Percentiles rank a stretch among this genome's conserved stretches.
Evolutionary conservation across 2,888 invertebrate species (phyloP).

Genomic region (Nineta flava): DNA sequence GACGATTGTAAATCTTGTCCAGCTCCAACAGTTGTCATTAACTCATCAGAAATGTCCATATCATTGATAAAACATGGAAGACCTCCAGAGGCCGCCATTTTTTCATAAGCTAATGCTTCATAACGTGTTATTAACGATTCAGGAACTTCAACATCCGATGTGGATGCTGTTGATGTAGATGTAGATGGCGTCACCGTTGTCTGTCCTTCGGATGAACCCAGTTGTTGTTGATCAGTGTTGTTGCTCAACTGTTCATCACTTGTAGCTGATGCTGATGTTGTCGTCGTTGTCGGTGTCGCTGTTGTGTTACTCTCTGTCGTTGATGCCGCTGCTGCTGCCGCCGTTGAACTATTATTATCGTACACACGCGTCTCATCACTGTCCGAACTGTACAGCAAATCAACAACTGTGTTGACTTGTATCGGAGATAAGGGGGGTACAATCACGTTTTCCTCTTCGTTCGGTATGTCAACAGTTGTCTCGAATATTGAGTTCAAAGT

Average conservation of each 20-base stretch:
- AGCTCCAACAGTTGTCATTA: constrained; percentile 12
- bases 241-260: constrained; percentile 10
- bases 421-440: constrained; percentile 5
- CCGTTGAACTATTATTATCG: not conserved
- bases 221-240: too few relatives aligned
- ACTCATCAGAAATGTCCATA: not conserved
- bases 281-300: not conserved
- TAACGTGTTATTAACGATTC: not conserved
- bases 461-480: not conserved
- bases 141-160: constrained; percentile 5
- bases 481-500: constrained; percentile 15
- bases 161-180: constrained; percentile 4
- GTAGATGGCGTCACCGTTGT: constrained; percentile 1
- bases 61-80: not conserved
- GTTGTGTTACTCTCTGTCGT: not conserved
- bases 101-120: constrained; percentile 4
- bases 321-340: constrained; percentile 8
- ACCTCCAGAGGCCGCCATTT: constrained; percentile 8
- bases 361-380: not conserved
- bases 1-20: constrained; percentile 14
- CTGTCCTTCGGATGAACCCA: not conserved
- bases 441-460: constrained; percentile 1
- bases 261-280: constrained; percentile 7
- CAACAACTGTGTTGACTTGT: not conserved
- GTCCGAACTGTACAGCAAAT: not conserved